Percentiles rank a stretch among this genome's conserved stretches.
These are phyloP conservation scores for Cheirogaleus medius DNA, from an alignment of 2,113 vertebrate species.

Conservation along the genomic window DNA sequence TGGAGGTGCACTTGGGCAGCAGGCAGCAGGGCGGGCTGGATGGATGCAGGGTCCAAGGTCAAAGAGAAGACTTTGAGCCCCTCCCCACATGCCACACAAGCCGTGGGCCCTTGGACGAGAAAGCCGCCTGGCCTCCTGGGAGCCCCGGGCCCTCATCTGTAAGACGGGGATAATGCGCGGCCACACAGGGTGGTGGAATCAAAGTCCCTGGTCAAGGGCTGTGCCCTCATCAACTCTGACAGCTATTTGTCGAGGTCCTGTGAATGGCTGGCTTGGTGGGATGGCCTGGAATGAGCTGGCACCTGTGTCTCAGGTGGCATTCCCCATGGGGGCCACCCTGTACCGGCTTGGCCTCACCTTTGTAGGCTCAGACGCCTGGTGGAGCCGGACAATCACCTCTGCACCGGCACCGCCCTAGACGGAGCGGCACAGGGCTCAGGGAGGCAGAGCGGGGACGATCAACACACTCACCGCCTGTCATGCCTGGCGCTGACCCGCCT, in stretches of 20 bases:
- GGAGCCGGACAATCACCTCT: fast-evolving
- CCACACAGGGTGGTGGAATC: not conserved
- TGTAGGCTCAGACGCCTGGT: not conserved
- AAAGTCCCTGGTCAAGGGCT: not conserved
- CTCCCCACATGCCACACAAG: fast-evolving
- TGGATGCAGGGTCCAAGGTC: not conserved
- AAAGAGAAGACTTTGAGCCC: not conserved
- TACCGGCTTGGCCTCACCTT: not conserved
- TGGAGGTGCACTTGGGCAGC: not conserved
- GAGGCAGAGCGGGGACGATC: fast-evolving
- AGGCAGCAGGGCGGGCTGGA: not conserved
- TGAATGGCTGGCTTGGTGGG: not conserved
- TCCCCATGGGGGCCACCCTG: not conserved
- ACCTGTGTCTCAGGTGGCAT: not conserved
- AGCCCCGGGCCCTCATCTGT: not conserved
- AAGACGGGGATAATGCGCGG: not conserved
- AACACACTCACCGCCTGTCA: not conserved
- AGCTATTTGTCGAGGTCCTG: no score
- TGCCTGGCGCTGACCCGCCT: fast-evolving
- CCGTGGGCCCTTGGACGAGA: not conserved
- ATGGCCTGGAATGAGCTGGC: not conserved
- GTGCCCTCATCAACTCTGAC: fast-evolving
- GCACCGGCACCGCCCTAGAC: fast-evolving
- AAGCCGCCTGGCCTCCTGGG: not conserved
- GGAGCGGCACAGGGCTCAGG: not conserved